Conservation (phyloP, 2,113 vertebrate genomes). For the Opisthocomus hoazin region DNA sequence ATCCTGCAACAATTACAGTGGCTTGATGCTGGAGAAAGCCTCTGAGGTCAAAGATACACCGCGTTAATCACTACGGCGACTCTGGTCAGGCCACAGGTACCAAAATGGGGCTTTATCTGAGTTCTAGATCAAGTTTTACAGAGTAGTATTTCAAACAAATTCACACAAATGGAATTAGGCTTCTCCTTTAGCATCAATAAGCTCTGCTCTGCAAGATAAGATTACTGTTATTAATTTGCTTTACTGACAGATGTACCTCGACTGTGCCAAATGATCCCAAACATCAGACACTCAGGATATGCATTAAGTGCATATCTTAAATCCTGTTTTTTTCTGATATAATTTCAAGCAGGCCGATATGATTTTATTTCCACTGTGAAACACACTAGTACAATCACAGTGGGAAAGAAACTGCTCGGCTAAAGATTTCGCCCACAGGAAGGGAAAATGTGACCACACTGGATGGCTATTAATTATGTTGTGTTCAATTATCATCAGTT, state of each 20-base stretch:
- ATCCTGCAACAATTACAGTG: slow-evolving; percentile 46
- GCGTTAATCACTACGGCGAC: slow-evolving; percentile 53
- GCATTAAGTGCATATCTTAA: slow-evolving; percentile 25
- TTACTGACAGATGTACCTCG: slow-evolving; percentile 68
- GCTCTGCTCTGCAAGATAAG: slow-evolving; percentile 62
- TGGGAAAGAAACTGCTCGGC: slow-evolving; percentile 28
- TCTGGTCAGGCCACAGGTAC: slow-evolving; percentile 50
- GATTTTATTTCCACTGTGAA: slow-evolving; percentile 42
- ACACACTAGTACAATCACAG: slow-evolving; percentile 33
- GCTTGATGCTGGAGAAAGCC: slow-evolving; percentile 31
- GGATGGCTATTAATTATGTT: slow-evolving; percentile 32
- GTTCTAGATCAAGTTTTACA: slow-evolving; percentile 65
- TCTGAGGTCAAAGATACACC: slow-evolving; percentile 67
- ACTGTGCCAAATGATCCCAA: slow-evolving; percentile 55
- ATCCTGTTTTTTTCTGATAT: slow-evolving; percentile 31
- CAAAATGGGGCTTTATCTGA: slow-evolving; percentile 65
- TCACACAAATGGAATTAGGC: slow-evolving; percentile 71
- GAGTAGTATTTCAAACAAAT: slow-evolving; percentile 73
- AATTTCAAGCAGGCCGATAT: slow-evolving; percentile 3
- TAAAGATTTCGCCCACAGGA: slow-evolving; percentile 34
- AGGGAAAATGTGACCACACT: slow-evolving; percentile 38
- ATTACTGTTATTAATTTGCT: slow-evolving; percentile 73
- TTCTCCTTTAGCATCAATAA: slow-evolving; percentile 69
- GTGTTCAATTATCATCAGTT: slow-evolving; percentile 38
- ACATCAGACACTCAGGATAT: slow-evolving; percentile 37